Conservation (phyloP, 2,888 invertebrate species). For the Baccha elongata region DNA sequence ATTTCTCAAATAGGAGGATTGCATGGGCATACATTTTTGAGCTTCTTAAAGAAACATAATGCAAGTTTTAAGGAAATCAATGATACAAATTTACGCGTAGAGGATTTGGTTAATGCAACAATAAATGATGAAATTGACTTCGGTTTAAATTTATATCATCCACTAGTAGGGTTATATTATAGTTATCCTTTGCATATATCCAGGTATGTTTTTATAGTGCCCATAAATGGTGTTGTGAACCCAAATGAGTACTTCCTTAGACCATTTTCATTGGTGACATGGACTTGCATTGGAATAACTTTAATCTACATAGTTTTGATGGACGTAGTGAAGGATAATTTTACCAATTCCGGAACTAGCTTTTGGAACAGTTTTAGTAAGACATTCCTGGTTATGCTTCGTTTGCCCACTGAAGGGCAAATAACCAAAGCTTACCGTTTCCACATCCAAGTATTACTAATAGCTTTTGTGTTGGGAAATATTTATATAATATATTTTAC, state of each 20-base stretch:
- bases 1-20: constrained; percentile 7
- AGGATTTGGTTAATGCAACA: constrained; percentile 8
- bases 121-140: constrained; percentile 25
- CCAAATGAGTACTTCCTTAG: constrained; percentile 38
- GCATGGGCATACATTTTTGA: not conserved
- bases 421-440: not conserved
- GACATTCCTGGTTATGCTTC: constrained; percentile 18
- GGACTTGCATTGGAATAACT: constrained; percentile 21
- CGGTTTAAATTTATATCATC: constrained; percentile 17
- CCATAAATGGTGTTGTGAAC: constrained; percentile 19
- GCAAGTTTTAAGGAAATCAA: constrained; percentile 30
- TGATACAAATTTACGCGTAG: not conserved
- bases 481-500: constrained; percentile 41
- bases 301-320: constrained; percentile 3
- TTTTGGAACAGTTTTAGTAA: constrained; percentile 21
- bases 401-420: not conserved
- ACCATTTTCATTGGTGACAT: not conserved
- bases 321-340: not conserved
- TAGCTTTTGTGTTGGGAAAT: constrained; percentile 40
- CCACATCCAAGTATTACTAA: constrained; percentile 20
- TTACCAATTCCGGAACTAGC: not conserved
- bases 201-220: constrained; percentile 9
- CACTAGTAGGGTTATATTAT: not conserved
- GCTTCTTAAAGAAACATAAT: constrained; percentile 33
- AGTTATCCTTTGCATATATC: constrained; percentile 32